Evolutionary conservation across 1,140 invertebrate species (phyloP).

Genomic region (Rhopalosiphum padi): DNA sequence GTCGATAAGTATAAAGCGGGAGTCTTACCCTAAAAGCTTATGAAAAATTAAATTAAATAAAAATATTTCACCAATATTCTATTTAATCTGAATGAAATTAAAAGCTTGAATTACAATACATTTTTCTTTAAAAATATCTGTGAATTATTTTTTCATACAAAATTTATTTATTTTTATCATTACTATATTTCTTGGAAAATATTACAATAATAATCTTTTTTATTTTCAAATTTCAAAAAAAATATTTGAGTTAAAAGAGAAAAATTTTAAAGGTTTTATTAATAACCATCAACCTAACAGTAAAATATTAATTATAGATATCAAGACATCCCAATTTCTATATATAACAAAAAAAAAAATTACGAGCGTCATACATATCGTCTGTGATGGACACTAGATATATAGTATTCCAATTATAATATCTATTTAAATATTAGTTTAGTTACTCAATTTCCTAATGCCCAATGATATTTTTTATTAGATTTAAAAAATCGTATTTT

Average conservation of each 20-base stretch:
- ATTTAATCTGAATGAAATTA: neutral
- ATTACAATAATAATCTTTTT: neutral
- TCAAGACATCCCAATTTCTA: neutral
- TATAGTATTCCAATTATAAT: neutral
- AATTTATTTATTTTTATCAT: constrained; percentile 16
- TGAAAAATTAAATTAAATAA: neutral
- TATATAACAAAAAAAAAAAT: neutral
- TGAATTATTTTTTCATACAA: neutral
- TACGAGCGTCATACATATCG: neutral
- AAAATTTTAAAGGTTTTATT: neutral
- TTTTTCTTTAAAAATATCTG: neutral
- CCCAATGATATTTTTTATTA: neutral
- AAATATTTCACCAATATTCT: neutral
- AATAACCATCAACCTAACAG: neutral
- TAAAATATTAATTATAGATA: neutral
- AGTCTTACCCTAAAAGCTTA: neutral
- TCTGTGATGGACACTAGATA: neutral
- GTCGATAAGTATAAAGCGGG: neutral
- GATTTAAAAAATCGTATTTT: neutral
- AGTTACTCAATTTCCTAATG: neutral
- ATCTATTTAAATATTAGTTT: neutral
- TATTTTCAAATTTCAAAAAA: neutral
- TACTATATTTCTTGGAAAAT: neutral
- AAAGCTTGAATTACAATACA: neutral
- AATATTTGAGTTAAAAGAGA: neutral